Evolutionary conservation across 2,113 vertebrate genomes (phyloP), one percentile per base, ranked within the genome.

Genomic region (Ailuropoda melanoleuca): DNA sequence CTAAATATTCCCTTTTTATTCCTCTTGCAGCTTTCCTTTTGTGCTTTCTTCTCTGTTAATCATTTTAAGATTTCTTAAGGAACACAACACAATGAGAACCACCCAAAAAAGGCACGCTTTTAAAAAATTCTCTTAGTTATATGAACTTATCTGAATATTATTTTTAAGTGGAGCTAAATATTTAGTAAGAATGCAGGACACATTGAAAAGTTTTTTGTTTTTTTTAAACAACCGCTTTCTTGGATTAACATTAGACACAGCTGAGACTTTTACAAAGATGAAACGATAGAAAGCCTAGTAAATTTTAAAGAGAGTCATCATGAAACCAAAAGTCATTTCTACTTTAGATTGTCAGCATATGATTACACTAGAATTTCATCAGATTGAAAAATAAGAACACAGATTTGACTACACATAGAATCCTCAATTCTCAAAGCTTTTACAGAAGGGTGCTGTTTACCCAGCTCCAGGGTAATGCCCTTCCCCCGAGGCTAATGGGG

Each of bases 241-340:
- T 80, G 29, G 34, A 77, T 92, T 87, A 80, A 87, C 84, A 87
- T 93, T 29, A 85, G 34, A 88, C 43, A 78, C 1, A 64, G 56
- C 64, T 18, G 58, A 93, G 70, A 91, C 53, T 83, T 82, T 72
- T 39, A 87, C 53, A 82, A 78, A 88, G 48, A 64, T 93, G 53
- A 96, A 88, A 74, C 50, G 62, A 86, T 43, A 95, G 64, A 94
- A 92, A 85, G 68, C 31, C 64, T 74, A 77, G 83, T 55, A 68
- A 88, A 92, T 34, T 92, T 96, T 88, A 39, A 74, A 78, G 55
- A 87, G n/a, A 72, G 37, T 92, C 93, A 93, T 93, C 90, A 43
- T n/a, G 48, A 97, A 96, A 97, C 64, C 77, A 62, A 64, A 97
- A 97, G 72, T 92, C 55, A 93, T 93, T 97, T 96, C 88, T 75